Base-by-base conservation (phyloP, 2,888 invertebrate genomes). In the Ellobium chinense region DNA sequence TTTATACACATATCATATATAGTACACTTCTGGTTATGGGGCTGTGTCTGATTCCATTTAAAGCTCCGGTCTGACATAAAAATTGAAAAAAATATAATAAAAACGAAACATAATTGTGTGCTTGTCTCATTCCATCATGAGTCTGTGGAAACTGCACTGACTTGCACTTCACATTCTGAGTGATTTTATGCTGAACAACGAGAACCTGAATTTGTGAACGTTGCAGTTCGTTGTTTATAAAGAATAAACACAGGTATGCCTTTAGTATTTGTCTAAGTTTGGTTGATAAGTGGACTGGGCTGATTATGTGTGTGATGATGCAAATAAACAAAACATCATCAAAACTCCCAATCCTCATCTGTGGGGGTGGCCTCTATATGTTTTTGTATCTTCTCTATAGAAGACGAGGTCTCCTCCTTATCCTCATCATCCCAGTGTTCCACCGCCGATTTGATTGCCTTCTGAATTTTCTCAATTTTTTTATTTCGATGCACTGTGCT, bases 281-380 rank as follows among this genome's bases (percentile, higher is more conserved):
- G 46, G 46, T 46, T 46, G 9, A 46, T 46, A 12, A 12, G 46
- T 46, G 9, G 18, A 12, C 18, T 46, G 46, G 18, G 18, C 18
- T 12, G 18, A 7, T 46, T 7, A 46, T 12, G 46, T 46, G 46
- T 12, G 18, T 46, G 46, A 18, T 7, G 46, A 18, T 46, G 18
- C 46, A 46, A 46, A n/a, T n/a, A n/a, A n/a, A n/a, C n/a, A 65
- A 27, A 29, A 24, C 31, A 37, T 3, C 27, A 58, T 89, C 85
- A 90, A 78, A 91, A 89, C 74, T 89, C 89, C 91, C 91, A 91
- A 62, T 87, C 87, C 39, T 89, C 90, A 66, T 86, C 85, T 56
- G 14, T 65, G 21, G 78, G 65, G 54, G 62, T 90, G 80, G 79
- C 85, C 21, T 78, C 72, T 62, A 78, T 24, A 72, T 78, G 70